A percentile compares a stretch with the other conserved stretches of the same genome.
Evolutionary conservation across 2,113 vertebrate species (phyloP).

Genomic region (Brachypodius melanocephalos): DNA sequence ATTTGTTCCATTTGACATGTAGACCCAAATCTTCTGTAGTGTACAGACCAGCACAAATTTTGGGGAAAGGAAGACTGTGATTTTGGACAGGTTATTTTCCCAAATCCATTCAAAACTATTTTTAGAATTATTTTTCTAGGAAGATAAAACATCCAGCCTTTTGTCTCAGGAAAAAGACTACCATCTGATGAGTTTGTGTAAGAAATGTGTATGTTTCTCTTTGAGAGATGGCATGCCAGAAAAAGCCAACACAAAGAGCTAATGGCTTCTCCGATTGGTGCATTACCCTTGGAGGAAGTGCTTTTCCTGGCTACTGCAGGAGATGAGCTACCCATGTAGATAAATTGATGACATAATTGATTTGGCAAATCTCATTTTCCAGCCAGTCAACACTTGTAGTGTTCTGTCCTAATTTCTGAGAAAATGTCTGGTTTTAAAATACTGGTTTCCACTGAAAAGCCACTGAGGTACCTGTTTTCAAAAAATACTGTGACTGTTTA

Average conservation of each 20-base stretch:
- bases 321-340: neutral
- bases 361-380: conserved; percentile 29
- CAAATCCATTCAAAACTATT: neutral
- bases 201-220: neutral
- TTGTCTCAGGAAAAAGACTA: neutral
- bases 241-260: neutral
- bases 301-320: neutral
- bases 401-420: neutral
- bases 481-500: neutral
- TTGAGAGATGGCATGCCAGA: neutral
- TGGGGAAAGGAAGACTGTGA: neutral
- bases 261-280: neutral
- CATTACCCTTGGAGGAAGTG: neutral
- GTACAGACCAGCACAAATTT: neutral
- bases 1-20: neutral
- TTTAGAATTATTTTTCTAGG: neutral
- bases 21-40: neutral
- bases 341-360: conserved; percentile 13
- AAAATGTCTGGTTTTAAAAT: neutral
- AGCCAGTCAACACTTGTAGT: neutral
- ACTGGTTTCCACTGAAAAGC: neutral
- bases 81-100: neutral
- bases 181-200: neutral
- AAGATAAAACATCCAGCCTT: neutral
- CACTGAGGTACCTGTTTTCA: neutral